Evolutionary conservation across 2,797 vertebrate genomes (phyloP).

Genomic region (Malurus splendens): DNA sequence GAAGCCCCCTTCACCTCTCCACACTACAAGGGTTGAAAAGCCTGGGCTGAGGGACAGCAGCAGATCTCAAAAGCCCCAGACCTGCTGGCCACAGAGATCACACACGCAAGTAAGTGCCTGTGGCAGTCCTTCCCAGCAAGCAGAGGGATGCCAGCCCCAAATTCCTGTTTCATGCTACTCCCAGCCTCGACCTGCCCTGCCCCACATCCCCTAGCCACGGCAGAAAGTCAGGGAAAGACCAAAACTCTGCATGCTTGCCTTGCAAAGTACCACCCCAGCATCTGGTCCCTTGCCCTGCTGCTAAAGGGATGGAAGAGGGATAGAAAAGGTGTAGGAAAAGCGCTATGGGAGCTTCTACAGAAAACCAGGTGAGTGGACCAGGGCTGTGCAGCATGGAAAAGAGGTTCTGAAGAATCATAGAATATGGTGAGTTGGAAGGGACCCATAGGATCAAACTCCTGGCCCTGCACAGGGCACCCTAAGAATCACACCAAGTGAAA

Average conservation of each 20-base stretch:
- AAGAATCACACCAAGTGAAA: neutral
- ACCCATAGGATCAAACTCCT: neutral
- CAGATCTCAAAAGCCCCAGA: neutral
- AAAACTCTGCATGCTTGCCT: rapidly evolving
- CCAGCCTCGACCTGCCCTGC: rapidly evolving
- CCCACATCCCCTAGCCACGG: neutral
- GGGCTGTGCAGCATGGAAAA: neutral
- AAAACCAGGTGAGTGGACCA: neutral
- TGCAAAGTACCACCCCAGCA: neutral
- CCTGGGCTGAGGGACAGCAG: neutral
- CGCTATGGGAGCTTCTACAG: neutral
- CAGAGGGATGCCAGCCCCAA: neutral
- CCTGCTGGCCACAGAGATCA: neutral
- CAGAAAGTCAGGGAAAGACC: neutral
- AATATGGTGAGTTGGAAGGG: neutral
- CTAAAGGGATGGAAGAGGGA: neutral
- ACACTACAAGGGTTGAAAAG: neutral
- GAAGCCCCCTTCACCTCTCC: neutral
- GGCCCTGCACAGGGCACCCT: neutral
- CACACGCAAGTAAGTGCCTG: rapidly evolving
- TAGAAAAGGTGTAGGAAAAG: neutral
- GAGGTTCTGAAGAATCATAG: neutral
- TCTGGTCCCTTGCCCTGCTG: neutral
- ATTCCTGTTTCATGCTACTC: rapidly evolving
- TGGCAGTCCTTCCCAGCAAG: neutral